Evolutionary conservation across 1,140 invertebrate species (phyloP).

Genomic region (Trachymyrmex septentrionalis): DNA sequence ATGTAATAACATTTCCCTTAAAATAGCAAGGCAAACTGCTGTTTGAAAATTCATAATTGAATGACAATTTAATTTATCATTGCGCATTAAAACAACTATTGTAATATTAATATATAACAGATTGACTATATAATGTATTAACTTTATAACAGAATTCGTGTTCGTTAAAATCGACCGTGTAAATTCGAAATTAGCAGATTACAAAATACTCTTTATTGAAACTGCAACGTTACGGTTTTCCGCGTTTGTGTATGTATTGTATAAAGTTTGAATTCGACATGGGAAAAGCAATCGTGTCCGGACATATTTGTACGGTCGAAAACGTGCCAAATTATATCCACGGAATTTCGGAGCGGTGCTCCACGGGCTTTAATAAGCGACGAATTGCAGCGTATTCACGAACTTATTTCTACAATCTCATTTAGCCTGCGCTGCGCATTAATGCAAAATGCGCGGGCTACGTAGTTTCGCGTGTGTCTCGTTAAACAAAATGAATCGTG

Average conservation of each 20-base stretch:
- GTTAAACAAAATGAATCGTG: slow-evolving; percentile 22
- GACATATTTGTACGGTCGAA: neutral
- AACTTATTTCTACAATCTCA: slow-evolving; percentile 38
- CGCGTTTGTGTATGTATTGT: neutral
- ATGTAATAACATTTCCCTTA: neutral
- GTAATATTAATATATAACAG: neutral
- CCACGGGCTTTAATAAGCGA: slow-evolving; percentile 31
- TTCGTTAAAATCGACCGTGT: slow-evolving; percentile 7
- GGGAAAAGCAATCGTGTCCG: slow-evolving; percentile 25
- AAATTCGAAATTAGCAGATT: slow-evolving; percentile 22
- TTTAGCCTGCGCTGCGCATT: slow-evolving; percentile 1
- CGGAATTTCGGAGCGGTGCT: slow-evolving; percentile 6
- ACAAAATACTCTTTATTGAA: neutral
- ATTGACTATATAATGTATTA: neutral
- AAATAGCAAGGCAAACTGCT: neutral
- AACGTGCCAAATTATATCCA: slow-evolving; percentile 14
- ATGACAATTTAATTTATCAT: neutral
- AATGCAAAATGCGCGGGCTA: neutral
- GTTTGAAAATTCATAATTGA: neutral
- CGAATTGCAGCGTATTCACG: slow-evolving; percentile 18
- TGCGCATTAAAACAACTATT: neutral
- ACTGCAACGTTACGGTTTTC: neutral
- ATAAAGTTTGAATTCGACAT: slow-evolving; percentile 7
- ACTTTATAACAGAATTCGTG: neutral
- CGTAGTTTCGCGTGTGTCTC: neutral